These are phyloP conservation scores for Erebia palarica DNA, from an alignment of 2,888 invertebrate species.

Conservation along the genomic window DNA sequence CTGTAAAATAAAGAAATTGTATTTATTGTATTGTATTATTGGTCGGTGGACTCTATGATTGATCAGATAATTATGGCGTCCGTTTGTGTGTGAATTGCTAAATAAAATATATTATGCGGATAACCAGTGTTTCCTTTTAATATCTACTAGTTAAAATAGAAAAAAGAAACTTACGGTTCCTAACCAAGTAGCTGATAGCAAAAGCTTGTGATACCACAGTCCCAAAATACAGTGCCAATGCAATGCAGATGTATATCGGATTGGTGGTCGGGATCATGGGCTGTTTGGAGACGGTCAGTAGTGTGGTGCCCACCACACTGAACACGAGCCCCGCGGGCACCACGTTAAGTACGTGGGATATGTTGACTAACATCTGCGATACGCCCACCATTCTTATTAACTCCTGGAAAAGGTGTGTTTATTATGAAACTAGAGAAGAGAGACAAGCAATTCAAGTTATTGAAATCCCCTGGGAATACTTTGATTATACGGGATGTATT, in stretches of 20 bases:
- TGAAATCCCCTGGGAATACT: too few relatives aligned
- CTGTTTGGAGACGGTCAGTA: slow-evolving; percentile 58
- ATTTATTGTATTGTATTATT: too few relatives aligned
- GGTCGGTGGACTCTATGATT: too few relatives aligned
- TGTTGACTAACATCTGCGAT: slow-evolving; percentile 83
- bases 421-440: too few relatives aligned
- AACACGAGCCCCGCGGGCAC: slow-evolving; percentile 81
- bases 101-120: too few relatives aligned
- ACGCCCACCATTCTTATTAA: slow-evolving; percentile 91
- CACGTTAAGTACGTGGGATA: slow-evolving; percentile 86
- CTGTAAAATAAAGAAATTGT: too few relatives aligned
- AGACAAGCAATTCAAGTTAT: too few relatives aligned
- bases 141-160: background rate
- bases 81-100: too few relatives aligned
- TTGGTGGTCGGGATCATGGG: slow-evolving; percentile 54
- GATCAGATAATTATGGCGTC: too few relatives aligned
- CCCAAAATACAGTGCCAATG: background rate
- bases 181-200: slow-evolving; percentile 1
- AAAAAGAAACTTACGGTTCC: background rate
- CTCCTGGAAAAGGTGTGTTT: slow-evolving; percentile 75
- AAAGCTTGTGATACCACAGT: background rate
- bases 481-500: too few relatives aligned
- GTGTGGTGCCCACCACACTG: slow-evolving; percentile 59
- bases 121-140: too few relatives aligned
- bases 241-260: background rate